phyloP scores from a whole-genome alignment of 2,888 invertebrate genomes.

The Microplitis deprimator region DNA sequence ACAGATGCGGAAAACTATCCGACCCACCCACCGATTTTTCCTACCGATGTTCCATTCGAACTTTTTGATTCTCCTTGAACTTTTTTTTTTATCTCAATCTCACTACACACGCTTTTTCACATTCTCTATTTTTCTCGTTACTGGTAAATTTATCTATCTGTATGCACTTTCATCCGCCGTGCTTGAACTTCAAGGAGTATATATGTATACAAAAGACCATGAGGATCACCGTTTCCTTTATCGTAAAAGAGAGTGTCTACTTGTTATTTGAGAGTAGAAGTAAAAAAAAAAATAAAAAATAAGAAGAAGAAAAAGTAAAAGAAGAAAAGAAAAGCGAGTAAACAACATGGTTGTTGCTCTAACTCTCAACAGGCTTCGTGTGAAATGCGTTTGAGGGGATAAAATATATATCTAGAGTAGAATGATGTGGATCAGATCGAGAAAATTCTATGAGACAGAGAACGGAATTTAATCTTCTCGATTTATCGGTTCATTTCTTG shows the following conservation, averaged over 20 bases:
- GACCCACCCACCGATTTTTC: slow-evolving; percentile 14
- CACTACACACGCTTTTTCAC: background rate
- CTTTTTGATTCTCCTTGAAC: slow-evolving; percentile 19
- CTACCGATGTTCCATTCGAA: slow-evolving; percentile 18
- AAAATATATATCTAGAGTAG: background rate
- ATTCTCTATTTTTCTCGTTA: background rate
- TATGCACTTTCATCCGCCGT: slow-evolving; percentile 8
- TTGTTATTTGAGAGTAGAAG: background rate
- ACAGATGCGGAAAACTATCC: slow-evolving; percentile 63
- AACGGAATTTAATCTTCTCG: slow-evolving; percentile 39
- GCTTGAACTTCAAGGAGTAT: slow-evolving; percentile 8
- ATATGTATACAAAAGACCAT: slow-evolving; percentile 4
- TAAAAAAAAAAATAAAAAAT: background rate
- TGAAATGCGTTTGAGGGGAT: slow-evolving; percentile 1
- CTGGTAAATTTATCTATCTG: slow-evolving; percentile 18
- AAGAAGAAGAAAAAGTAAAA: background rate
- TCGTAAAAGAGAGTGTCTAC: slow-evolving; percentile 3
- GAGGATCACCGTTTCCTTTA: slow-evolving; percentile 25
- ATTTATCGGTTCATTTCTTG: slow-evolving; percentile 32
- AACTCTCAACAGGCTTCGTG: slow-evolving; percentile 16
- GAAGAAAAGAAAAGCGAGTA: slow-evolving; percentile 1
- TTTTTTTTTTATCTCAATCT: slow-evolving; percentile 26
- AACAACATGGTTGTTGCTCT: slow-evolving; percentile 12
- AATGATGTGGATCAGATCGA: slow-evolving; percentile 20
- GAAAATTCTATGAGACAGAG: slow-evolving; percentile 23